Base-by-base conservation (phyloP, 2,113 vertebrate genomes). In the Nibea albiflora region DNA sequence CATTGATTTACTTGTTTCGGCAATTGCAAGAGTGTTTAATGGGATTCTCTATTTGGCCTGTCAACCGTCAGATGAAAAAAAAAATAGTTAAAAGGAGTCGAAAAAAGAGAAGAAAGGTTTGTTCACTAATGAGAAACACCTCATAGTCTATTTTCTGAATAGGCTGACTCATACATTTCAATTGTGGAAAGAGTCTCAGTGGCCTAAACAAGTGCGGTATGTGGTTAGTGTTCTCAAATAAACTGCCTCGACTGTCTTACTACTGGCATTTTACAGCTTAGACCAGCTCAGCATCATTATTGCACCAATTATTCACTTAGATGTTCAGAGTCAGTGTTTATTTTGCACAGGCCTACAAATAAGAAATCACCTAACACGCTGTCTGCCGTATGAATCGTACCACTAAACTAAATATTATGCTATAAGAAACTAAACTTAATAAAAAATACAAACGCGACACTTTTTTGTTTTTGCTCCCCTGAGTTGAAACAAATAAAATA, bases 151-250 rank as follows among this genome's bases (percentile, higher is more conserved):
- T 67, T 73, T 78, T 73, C 63, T 53, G 52, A 64, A 42, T 35
- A 28, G 35, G 6, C 72, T 76, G 83, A 54, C 53, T 81, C 60
- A 54, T 80, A 44, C 31, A 65, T 69, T 72, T 64, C 5, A 58
- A 60, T 26, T 71, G 35, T 47, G 24, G 46, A 6, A 57, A 58
- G 24, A 54, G 24, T 66, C 35, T 64, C 74, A 28, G 19, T 62
- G 56, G 53, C 39, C 35, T 54, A 65, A 71, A 49, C 56, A 63
- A 56, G n/a, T 28, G 42, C 17, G 46, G 50, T 42, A 12, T 62
- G 52, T 52, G 46, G 53, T 80, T 44, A 24, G 8, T 76, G 57
- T 73, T 80, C 54, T 61, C 19, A 62, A 20, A 84, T 9, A 52
- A 63, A 70, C 28, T 70, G 19, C 44, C 42, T 56, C 70, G 66